Evolutionary conservation across 2,888 invertebrate species (phyloP).

Genomic region (Polyommatus icarus): DNA sequence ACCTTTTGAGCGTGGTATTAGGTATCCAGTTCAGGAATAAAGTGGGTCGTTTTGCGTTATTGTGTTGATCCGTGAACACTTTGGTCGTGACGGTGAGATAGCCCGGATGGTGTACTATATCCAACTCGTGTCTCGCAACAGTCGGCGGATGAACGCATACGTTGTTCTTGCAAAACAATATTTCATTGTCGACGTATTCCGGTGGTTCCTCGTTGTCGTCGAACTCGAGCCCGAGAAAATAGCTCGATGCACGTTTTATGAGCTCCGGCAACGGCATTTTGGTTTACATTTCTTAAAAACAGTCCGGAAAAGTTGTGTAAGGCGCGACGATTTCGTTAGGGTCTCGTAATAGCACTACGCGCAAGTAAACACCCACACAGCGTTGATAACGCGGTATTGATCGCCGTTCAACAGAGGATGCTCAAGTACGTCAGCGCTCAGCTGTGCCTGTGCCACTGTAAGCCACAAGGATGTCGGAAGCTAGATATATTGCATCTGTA

Average conservation of each 20-base stretch:
- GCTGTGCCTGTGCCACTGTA: conserved; percentile 34
- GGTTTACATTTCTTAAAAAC: conserved; percentile 58
- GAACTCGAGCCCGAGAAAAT: conserved; percentile 86
- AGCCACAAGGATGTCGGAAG: not conserved
- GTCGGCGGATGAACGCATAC: conserved; percentile 98
- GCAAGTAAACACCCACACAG: conserved; percentile 74
- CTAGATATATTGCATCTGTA: not conserved
- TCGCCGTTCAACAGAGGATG: conserved; percentile 50
- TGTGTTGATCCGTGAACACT: conserved; percentile 88
- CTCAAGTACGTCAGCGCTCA: conserved; percentile 42
- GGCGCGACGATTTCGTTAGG: conserved; percentile 64
- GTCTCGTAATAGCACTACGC: conserved; percentile 68
- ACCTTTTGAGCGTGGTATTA: conserved; percentile 92
- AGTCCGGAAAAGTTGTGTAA: conserved; percentile 49
- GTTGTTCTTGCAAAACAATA: conserved; percentile 96
- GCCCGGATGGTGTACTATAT: conserved; percentile 93
- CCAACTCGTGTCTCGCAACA: conserved; percentile 88
- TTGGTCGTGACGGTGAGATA: conserved; percentile 94
- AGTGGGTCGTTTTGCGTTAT: conserved; percentile 88
- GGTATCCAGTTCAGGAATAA: conserved; percentile 97
- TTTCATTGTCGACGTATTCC: conserved; percentile 90
- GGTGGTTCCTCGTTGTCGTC: conserved; percentile 81
- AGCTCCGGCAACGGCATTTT: conserved; percentile 89
- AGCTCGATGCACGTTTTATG: conserved; percentile 88
- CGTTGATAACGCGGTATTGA: conserved; percentile 76